A percentile compares a stretch with the other conserved stretches of the same genome.
Evolutionary conservation across 2,888 invertebrate genomes (phyloP).

Genomic region (Drepanosiphum platanoidis): DNA sequence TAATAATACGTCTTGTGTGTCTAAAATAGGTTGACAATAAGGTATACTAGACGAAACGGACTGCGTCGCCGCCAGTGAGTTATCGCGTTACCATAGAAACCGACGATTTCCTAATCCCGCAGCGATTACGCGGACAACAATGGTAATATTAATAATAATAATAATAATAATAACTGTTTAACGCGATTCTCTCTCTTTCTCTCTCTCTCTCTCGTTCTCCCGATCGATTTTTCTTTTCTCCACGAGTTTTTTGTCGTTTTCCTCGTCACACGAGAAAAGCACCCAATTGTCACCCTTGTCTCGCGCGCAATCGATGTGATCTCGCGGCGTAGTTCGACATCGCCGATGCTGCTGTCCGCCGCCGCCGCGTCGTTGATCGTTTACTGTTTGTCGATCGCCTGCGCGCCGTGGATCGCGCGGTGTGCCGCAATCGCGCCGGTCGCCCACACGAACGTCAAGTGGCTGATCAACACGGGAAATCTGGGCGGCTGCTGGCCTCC

Average conservation of each 20-base stretch:
- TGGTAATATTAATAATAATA: too few species aligned
- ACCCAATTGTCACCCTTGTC: neutral
- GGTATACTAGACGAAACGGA: too few species aligned
- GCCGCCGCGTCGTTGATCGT: neutral
- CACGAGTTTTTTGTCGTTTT: too few species aligned
- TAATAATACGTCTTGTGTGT: too few species aligned
- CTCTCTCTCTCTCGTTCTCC: too few species aligned
- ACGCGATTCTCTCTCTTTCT: too few species aligned
- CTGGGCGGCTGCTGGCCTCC: neutral
- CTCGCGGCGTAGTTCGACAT: neutral
- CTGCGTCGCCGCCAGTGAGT: neutral
- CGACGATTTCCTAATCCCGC: neutral
- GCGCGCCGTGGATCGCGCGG: neutral
- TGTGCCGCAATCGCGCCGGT: neutral
- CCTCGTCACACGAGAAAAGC: too few species aligned
- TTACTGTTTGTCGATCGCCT: too few species aligned
- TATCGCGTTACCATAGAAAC: neutral
- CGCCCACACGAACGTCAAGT: neutral
- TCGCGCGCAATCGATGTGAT: neutral
- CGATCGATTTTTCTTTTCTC: too few species aligned
- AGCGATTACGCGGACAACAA: neutral
- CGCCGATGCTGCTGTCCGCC: neutral
- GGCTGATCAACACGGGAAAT: conserved; percentile 38
- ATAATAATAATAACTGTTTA: neutral
- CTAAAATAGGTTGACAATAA: too few species aligned